Evolutionary conservation across 2,797 vertebrate species (phyloP).

Genomic region (Lagocephalus sceleratus): DNA sequence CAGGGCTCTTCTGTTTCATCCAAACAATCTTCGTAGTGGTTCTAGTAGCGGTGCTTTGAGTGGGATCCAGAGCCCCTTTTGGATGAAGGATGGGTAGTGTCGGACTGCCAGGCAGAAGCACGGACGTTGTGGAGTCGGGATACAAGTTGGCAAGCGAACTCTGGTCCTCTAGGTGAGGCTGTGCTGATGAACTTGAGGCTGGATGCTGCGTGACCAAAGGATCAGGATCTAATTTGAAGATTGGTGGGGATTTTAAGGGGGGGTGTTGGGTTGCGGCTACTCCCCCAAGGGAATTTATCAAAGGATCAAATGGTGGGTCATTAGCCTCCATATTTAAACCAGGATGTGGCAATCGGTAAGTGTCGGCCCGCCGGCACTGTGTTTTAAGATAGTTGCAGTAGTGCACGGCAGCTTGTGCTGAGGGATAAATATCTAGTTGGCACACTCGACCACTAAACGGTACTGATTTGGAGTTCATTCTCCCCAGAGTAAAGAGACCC

Average conservation of each 20-base stretch:
- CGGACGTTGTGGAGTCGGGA: slow-evolving; percentile 19
- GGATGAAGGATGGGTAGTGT: slow-evolving; percentile 23
- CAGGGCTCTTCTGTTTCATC: slow-evolving; percentile 20
- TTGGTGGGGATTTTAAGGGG: slow-evolving; percentile 24
- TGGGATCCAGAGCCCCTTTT: slow-evolving; percentile 24
- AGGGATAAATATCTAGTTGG: slow-evolving; percentile 92
- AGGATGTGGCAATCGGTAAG: slow-evolving; percentile 73
- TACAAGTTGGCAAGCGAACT: slow-evolving; percentile 42
- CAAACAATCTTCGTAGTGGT: slow-evolving; percentile 32
- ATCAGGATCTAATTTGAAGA: slow-evolving; percentile 26
- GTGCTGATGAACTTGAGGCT: slow-evolving; percentile 40
- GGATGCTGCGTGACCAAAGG: slow-evolving; percentile 31
- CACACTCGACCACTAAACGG: slow-evolving; percentile 88
- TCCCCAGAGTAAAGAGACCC: slow-evolving; percentile 86
- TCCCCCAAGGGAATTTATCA: slow-evolving; percentile 34
- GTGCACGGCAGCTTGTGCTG: slow-evolving; percentile 82
- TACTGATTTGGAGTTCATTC: slow-evolving; percentile 84
- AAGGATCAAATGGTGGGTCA: slow-evolving; percentile 36
- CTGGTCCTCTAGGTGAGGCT: slow-evolving; percentile 34
- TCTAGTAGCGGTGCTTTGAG: slow-evolving; percentile 35
- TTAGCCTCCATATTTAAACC: slow-evolving; percentile 35
- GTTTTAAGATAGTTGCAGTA: slow-evolving; percentile 90
- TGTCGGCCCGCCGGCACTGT: slow-evolving; percentile 87
- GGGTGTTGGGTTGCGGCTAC: slow-evolving; percentile 30
- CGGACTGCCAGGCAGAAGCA: slow-evolving; percentile 20